Conservation (phyloP, 2,113 vertebrate genomes). For the Apaloderma vittatum region DNA sequence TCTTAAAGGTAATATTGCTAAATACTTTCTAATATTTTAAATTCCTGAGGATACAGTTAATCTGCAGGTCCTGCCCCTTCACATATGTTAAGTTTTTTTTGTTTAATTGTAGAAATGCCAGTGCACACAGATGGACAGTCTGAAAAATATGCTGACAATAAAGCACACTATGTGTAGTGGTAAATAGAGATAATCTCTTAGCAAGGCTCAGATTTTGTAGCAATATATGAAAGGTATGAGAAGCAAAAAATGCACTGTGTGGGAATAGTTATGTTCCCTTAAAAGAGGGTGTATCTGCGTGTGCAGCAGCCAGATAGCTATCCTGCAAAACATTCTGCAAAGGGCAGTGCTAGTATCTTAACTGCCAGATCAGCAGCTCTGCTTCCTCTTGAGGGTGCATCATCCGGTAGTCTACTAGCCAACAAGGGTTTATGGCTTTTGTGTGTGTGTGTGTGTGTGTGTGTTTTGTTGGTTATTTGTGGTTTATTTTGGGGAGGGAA, state of each 20-base stretch:
- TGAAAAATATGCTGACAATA: neutral
- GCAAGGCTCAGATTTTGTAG: neutral
- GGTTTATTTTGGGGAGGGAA: neutral
- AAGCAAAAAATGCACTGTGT: neutral
- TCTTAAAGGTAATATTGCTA: neutral
- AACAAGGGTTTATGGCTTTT: neutral
- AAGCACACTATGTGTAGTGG: neutral
- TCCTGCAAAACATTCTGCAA: neutral
- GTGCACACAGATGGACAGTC: neutral
- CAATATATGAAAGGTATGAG: neutral
- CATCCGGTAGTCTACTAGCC: neutral
- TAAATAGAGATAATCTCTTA: neutral
- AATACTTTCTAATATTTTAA: neutral
- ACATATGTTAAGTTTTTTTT: neutral
- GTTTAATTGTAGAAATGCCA: neutral
- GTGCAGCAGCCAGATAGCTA: conserved; percentile 20
- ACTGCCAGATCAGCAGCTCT: neutral
- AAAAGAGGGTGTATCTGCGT: neutral
- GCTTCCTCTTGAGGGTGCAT: neutral
- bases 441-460: neutral
- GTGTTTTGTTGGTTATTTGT: neutral
- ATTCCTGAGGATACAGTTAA: neutral
- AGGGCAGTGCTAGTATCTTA: neutral
- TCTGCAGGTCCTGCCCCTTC: neutral
- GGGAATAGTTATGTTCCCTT: neutral